Conservation (phyloP, 2,113 vertebrate genomes). For the Verasper variegatus region DNA sequence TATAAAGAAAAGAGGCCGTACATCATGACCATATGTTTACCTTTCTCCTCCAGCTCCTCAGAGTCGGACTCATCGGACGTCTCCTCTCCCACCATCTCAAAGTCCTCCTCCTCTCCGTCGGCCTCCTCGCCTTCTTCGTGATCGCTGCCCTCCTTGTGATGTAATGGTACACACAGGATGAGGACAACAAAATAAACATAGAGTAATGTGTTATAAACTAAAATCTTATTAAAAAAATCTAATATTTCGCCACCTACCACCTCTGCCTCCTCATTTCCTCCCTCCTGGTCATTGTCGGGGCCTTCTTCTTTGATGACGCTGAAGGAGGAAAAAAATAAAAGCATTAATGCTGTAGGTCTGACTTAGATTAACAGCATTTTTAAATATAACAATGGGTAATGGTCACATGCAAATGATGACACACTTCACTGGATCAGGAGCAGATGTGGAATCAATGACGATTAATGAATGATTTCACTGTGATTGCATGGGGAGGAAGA, state of each 20-base stretch:
- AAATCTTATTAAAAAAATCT: no score
- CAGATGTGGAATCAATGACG: conserved; percentile 25
- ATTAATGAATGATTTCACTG: conserved; percentile 34
- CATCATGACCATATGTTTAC: conserved; percentile 65
- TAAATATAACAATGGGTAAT: background rate
- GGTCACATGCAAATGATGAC: conserved; percentile 37
- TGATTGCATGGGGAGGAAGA: conserved; percentile 12
- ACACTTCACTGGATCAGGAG: conserved; percentile 14
- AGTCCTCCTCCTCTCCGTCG: conserved; percentile 91
- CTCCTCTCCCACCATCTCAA: conserved; percentile 89
- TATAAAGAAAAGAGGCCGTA: no score
- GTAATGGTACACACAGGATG: background rate
- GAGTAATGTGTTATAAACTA: background rate
- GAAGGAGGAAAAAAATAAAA: conserved; percentile 22
- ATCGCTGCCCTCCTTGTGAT: conserved; percentile 88
- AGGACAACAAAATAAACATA: background rate
- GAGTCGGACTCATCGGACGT: conserved; percentile 95
- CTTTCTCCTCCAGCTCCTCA: conserved; percentile 97
- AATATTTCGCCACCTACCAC: conserved; percentile 78
- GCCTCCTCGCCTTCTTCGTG: conserved; percentile 92
- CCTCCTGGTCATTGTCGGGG: conserved; percentile 90
- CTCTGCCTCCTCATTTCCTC: conserved; percentile 86
- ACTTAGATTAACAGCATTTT: background rate
- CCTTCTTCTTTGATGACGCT: conserved; percentile 89
- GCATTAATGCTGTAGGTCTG: background rate